These are phyloP conservation scores for Benitochromis conjunctus DNA, from an alignment of 2,113 vertebrate species.

Conservation along the genomic window DNA sequence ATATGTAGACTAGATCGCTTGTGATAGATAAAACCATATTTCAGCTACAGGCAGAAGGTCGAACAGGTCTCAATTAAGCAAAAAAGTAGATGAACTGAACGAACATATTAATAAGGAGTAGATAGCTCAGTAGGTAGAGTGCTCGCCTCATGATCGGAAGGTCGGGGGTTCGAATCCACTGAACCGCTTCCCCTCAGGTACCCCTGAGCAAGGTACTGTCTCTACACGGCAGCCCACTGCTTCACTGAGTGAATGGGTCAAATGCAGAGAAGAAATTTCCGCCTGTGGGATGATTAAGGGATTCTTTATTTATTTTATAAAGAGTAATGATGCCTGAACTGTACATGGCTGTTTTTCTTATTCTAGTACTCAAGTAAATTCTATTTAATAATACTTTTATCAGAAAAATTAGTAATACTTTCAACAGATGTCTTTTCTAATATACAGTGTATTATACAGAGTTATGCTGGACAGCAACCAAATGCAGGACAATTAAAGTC, in stretches of 20 bases:
- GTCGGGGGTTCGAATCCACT: too few species aligned
- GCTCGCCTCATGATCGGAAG: too few species aligned
- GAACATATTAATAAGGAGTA: background rate
- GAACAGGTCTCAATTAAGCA: background rate
- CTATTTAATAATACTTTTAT: background rate
- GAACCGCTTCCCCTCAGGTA: too few species aligned
- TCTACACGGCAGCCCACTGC: too few species aligned
- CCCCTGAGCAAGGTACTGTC: too few species aligned
- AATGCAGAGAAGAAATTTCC: too few species aligned
- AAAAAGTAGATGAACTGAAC: background rate
- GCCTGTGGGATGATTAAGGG: too few species aligned
- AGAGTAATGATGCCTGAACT: background rate
- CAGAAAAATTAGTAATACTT: background rate
- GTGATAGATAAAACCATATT: background rate
- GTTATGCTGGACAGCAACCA: background rate
- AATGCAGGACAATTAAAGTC: background rate
- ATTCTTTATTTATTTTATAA: too few species aligned
- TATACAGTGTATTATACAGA: background rate
- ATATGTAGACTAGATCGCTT: background rate
- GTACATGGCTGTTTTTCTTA: background rate
- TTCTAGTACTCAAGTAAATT: background rate
- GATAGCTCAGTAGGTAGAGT: too few species aligned
- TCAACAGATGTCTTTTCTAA: background rate
- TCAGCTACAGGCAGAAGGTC: background rate
- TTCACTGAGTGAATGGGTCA: too few species aligned